Evolutionary conservation across 2,113 vertebrate genomes (phyloP), one percentile per base, ranked within the genome.

Genomic region (Picathartes gymnocephalus): DNA sequence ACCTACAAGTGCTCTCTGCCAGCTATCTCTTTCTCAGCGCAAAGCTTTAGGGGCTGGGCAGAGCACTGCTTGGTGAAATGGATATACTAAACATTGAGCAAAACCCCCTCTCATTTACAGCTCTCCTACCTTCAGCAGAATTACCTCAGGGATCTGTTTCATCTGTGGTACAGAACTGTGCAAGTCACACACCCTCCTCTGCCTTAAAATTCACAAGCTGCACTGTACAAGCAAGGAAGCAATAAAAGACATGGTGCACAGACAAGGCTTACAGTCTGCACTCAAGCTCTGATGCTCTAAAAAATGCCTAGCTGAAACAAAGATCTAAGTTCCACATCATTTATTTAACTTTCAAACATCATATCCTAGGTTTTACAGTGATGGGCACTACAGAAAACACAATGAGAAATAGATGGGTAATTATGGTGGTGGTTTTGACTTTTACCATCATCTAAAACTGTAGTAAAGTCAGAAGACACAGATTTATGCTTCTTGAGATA

Each of bases 401-500:
- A 18, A 93, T 90, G 90, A 88, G 93, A 96, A 94, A 81, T 94
- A 95, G 88, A 96, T 81, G 90, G 95, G 92, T 96, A 96, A 97
- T 96, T 97, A 96, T 4, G n/a, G 88, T 61, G 72, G 60, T 69
- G 57, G 69, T 90, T 95, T 88, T 95, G 96, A 96, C 94, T 96
- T 93, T 68, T 86, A 92, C 88, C 51, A 90, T 93, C 81, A 92
- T 86, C 85, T 86, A 56, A 74, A 92, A 88, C 64, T 81, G 57
- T 39, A 78, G 76, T 21, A 51, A 81, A 96, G 69, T 88, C 69
- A 81, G 86, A 86, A 92, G 94, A 95, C 68, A 90, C 27, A 51
- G 88, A 51, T 92, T 86, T 94, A 39, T 92, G 68, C 76, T 88
- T 95, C 88, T 74, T 83, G 90, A 96, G 90, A 79, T 86, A 74